phyloP scores from a whole-genome alignment of 2,888 invertebrate genomes.

The Neocrepidodera transversa region DNA sequence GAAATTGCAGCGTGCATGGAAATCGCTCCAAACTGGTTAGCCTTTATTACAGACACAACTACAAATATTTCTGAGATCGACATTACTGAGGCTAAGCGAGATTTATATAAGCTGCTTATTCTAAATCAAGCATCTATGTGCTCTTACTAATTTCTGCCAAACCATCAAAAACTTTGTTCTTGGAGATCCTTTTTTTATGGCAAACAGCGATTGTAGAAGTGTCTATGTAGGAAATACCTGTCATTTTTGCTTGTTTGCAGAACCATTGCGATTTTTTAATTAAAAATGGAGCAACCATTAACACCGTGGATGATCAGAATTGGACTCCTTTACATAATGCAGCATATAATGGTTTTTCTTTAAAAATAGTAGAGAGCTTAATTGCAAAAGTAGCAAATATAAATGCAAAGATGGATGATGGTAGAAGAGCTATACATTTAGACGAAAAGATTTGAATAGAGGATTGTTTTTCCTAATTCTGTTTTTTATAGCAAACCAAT shows the following conservation, averaged over 20 bases:
- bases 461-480: no score
- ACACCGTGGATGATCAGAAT: not conserved
- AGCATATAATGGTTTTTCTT: not conserved
- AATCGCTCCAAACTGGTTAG: no score
- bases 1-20: no score
- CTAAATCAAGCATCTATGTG: not conserved
- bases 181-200: no score
- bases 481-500: no score
- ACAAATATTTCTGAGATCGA: not conserved
- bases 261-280: not conserved
- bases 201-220: no score
- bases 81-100: not conserved
- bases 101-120: not conserved
- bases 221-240: no score
- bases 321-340: not conserved
- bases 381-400: not conserved
- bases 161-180: no score
- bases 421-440: not conserved
- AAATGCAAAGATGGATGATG: not conserved
- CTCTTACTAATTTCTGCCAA: no score
- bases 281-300: not conserved
- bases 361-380: not conserved
- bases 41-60: not conserved
- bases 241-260: no score
- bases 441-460: no score